Evolutionary conservation across 1,140 invertebrate genomes (phyloP).

Genomic region (Battus philenor): DNA sequence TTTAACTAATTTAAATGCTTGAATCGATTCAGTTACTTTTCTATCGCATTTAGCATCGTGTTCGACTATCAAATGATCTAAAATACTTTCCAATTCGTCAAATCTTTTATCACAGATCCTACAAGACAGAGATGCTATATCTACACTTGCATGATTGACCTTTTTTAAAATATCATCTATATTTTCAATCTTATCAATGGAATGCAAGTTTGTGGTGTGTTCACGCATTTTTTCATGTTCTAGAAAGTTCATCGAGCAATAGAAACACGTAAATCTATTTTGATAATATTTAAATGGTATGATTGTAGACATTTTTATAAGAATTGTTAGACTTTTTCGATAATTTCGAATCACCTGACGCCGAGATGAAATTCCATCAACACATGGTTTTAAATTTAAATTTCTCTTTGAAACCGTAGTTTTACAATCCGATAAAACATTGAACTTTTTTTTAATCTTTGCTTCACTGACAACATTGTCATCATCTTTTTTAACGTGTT

Average conservation of each 20-base stretch:
- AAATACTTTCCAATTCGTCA: slow-evolving; percentile 26
- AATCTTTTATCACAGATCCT: slow-evolving; percentile 29
- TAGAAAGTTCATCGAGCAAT: slow-evolving; percentile 57
- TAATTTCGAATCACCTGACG: slow-evolving; percentile 28
- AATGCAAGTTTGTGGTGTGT: slow-evolving; percentile 51
- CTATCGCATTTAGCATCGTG: slow-evolving; percentile 39
- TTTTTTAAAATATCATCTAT: slow-evolving; percentile 52
- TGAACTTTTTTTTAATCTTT: no score
- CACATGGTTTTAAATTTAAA: no score
- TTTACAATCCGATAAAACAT: no score
- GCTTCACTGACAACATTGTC: no score
- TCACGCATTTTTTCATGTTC: slow-evolving; percentile 56
- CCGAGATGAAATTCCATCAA: no score
- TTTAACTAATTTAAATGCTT: slow-evolving; percentile 48
- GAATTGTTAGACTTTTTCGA: slow-evolving; percentile 47
- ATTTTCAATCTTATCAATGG: slow-evolving; percentile 51
- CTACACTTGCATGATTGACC: slow-evolving; percentile 55
- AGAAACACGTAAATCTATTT: slow-evolving; percentile 67
- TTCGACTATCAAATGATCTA: slow-evolving; percentile 36
- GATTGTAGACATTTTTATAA: slow-evolving; percentile 62
- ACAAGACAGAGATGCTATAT: slow-evolving; percentile 38
- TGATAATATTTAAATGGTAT: slow-evolving; percentile 65
- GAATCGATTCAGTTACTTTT: slow-evolving; percentile 39
- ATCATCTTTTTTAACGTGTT: no score
- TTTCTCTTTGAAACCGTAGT: no score